Base-by-base conservation (phyloP, 2,888 invertebrate species). In the Sarcophaga caerulescens region DNA sequence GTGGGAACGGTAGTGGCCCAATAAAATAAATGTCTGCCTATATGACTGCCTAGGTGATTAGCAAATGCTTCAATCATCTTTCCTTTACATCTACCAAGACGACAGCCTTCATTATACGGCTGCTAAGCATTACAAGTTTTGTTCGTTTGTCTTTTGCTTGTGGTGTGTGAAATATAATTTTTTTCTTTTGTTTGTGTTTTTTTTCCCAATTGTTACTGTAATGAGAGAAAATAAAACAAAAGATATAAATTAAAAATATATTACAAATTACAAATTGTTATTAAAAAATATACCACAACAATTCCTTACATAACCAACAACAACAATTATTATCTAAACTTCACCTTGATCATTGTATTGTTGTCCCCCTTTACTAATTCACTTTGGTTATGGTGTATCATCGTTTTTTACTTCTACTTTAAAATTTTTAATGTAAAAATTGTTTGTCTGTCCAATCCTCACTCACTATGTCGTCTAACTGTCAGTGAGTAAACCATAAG, bases 1-100 rank as follows among this genome's bases (percentile, higher is more conserved):
- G 95, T 95, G 45, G 95, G 94, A 80, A 84, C 87, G 91, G 94
- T 94, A 89, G 95, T 94, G 81, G 95, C 94, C 95, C 96, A 96
- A 88, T 95, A 94, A 75, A 95, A 92, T 68, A 95, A 92, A 89
- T 94, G 93, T 90, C 94, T 94, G 88, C 94, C 95, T 88, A 95
- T 91, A 87, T 94, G 92, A 91, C 92, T 93, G 89, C 93, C 92
- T 19, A 93, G 87, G 86, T 92, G 91, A 89, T 92, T 92, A 85
- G 92, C 91, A 89, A 93, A 93, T 59, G 92, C 92, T 90, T 93
- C 93, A 88, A 92, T 93, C 93, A 93, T 93, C 90, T 91, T 93
- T 87, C 74, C 74, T 75, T 69, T 78, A 69, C 78, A 71, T 45
- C 23, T 21, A 62, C 17, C 19, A 21, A 74, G 1, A 23, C 21